Evolutionary conservation across 2,888 invertebrate species (phyloP).

Genomic region (Dichetophora obliterata): DNA sequence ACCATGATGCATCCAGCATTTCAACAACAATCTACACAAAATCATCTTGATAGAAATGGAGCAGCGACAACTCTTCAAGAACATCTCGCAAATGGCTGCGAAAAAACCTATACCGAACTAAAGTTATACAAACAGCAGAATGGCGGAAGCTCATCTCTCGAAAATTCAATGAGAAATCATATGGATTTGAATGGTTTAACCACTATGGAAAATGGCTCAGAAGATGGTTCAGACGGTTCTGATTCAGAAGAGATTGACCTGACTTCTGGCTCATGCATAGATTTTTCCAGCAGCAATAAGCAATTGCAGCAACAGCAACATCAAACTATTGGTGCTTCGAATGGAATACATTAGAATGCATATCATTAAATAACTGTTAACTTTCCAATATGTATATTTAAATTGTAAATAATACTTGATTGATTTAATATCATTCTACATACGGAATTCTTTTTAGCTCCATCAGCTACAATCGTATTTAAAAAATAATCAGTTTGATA

Average conservation of each 20-base stretch:
- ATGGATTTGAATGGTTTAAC: constrained; percentile 54
- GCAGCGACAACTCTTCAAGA: constrained; percentile 43
- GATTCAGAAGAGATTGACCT: constrained; percentile 70
- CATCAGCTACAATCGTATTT: too few relatives aligned
- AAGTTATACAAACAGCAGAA: constrained; percentile 66
- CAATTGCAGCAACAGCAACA: constrained; percentile 50
- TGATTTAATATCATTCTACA: too few relatives aligned
- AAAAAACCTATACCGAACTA: constrained; percentile 68
- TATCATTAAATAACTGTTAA: too few relatives aligned
- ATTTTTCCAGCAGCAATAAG: constrained; percentile 68
- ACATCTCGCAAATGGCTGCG: constrained; percentile 49
- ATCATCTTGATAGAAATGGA: constrained; percentile 34
- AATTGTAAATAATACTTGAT: too few relatives aligned
- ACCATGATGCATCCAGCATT: constrained; percentile 70
- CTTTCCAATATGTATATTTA: too few relatives aligned
- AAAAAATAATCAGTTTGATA: too few relatives aligned
- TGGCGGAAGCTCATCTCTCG: constrained; percentile 45
- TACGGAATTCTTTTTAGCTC: too few relatives aligned
- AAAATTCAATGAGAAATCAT: constrained; percentile 47
- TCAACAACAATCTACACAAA: constrained; percentile 60
- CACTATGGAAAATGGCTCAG: constrained; percentile 60
- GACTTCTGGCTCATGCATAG: constrained; percentile 69
- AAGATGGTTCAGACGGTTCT: constrained; percentile 66
- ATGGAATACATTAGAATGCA: constrained; percentile 49
- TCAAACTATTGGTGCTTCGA: constrained; percentile 60